Conservation (phyloP, 2,888 invertebrate genomes). For the Volucella inanis region DNA sequence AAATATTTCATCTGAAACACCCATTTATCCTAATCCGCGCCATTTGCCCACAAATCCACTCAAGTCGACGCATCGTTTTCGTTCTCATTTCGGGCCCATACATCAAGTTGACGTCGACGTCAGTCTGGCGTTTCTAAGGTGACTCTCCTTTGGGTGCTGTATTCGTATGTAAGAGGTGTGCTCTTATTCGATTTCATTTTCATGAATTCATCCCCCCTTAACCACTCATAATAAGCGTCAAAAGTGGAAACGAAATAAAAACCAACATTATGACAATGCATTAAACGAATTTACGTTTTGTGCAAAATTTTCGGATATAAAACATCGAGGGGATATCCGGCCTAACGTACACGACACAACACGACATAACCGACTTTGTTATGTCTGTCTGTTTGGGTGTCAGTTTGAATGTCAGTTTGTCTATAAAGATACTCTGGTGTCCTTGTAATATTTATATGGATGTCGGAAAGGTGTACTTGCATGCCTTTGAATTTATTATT, state of each 20-base stretch:
- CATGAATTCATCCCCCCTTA: background rate
- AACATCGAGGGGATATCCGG: constrained; percentile 60
- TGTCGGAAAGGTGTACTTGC: constrained; percentile 4
- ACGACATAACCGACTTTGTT: background rate
- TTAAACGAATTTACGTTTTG: constrained; percentile 62
- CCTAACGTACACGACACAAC: constrained; percentile 15
- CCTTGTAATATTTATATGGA: background rate
- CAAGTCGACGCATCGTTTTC: constrained; percentile 31
- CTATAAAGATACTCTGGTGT: too few species aligned
- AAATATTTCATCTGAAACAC: constrained; percentile 47
- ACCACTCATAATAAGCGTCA: background rate
- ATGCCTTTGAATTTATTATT: constrained; percentile 64
- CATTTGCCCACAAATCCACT: constrained; percentile 58
- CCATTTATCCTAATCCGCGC: constrained; percentile 53
- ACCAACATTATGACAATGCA: constrained; percentile 58
- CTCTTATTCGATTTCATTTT: too few species aligned
- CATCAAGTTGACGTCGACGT: constrained; percentile 42
- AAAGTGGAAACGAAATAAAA: constrained; percentile 34
- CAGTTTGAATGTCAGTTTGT: too few species aligned
- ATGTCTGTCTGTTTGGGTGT: background rate
- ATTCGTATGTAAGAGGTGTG: background rate
- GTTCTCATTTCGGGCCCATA: background rate
- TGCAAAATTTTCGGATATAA: constrained; percentile 52
- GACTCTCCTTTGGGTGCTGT: background rate
- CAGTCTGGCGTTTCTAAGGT: constrained; percentile 20